Evolutionary conservation across 2,888 invertebrate species (phyloP), one percentile per base, ranked within the genome.

Genomic region (Archips crataeganus): DNA sequence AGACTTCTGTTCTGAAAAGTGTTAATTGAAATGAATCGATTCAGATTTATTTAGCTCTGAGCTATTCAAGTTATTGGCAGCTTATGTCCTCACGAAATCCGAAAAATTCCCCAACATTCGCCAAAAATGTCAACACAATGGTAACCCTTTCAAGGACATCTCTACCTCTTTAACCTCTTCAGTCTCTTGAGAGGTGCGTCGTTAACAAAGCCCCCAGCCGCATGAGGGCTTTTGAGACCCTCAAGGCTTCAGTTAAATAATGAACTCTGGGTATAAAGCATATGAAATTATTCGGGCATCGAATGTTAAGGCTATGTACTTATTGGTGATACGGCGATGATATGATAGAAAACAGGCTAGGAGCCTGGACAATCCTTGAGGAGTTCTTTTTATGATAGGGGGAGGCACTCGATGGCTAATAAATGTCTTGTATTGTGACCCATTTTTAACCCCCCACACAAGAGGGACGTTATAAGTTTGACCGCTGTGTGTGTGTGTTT

Each of bases 91-190:
- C 23, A 8, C 3, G 9, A 15, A 23, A 15, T 23, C 23, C 23
- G 3, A 15, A 9, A 54, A 15, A 1, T 51, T 51, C 5, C 9
- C 3, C 54, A 23, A 54, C 8, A 2, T 23, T 9, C 13, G 54
- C 9, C 51, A 23, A 54, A 11, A 59, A 59, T 32, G 11, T 59
- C 59, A 54, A 54, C 54, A 62, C 67, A 62, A 72, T 54, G 36
- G 42, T 36, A 54, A 34, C 61, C 45, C 54, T 54, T 45, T 54
- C 67, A 10, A 72, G 67, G 54, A 36, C 51, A 71, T 39, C 59
- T 42, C 13, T n/a, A 47, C 45, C 61, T 45, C 61, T 71, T 54
- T 62, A 71, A 42, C 66, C 71, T 54, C 54, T 72, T 47, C 42
- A 23, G 15, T 8, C n/a, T 45, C 62, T 61, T 42, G 3, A 66